These are phyloP conservation scores for Microplitis deprimator DNA, from an alignment of 2,888 invertebrate species.

Conservation along the genomic window DNA sequence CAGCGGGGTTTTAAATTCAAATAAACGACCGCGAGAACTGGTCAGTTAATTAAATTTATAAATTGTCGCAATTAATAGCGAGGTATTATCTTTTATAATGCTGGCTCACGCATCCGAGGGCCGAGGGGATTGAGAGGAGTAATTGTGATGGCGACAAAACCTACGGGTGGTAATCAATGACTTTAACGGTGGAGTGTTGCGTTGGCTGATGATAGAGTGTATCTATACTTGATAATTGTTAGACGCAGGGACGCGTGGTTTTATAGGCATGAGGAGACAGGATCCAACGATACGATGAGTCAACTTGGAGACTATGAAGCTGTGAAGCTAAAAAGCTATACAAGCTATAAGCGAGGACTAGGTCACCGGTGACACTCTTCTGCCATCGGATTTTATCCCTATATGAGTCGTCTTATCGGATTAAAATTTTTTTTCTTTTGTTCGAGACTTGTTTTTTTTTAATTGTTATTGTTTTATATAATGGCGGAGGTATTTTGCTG, in stretches of 20 bases:
- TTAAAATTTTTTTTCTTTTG: neutral
- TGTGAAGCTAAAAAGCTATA: neutral
- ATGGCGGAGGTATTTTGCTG: neutral
- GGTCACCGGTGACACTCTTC: neutral
- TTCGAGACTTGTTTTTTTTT: neutral
- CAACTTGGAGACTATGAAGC: conserved; percentile 1
- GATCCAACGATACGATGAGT: conserved; percentile 19
- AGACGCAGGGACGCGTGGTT: neutral
- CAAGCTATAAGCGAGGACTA: neutral
- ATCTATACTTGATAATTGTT: neutral
- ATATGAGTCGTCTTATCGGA: neutral
- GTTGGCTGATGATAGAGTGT: neutral
- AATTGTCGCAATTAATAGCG: neutral
- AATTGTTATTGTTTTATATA: neutral
- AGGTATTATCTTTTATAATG: neutral
- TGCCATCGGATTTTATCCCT: conserved; percentile 18
- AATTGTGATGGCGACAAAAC: conserved; percentile 23
- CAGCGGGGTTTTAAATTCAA: neutral
- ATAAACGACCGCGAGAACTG: neutral
- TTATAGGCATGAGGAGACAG: conserved; percentile 32
- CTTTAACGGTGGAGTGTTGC: neutral
- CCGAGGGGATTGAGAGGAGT: neutral
- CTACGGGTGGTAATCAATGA: conserved; percentile 32
- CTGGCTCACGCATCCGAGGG: neutral
- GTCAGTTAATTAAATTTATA: neutral